Base-by-base conservation (phyloP, 2,113 vertebrate species). In the Formicarius rufipectus region DNA sequence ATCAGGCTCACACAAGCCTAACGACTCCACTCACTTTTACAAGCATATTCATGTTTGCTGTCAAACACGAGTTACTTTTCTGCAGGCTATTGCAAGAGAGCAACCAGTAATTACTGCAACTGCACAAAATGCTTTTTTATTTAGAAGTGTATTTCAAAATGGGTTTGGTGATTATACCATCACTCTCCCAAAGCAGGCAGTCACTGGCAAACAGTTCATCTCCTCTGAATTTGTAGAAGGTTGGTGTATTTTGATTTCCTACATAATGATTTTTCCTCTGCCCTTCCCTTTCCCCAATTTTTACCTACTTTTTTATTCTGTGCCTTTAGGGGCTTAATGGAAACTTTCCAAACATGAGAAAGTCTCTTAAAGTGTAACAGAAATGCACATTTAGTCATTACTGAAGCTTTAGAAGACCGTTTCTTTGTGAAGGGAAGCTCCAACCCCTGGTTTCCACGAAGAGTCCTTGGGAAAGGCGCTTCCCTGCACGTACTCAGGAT, bases 1-100 rank as follows among this genome's bases (percentile, higher is more conserved):
- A 80, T 97, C 93, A 97, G 95, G 96, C 71, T 77, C 53, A 9
- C 90, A 94, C 93, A 97, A 95, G 95, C 89, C 96, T 86, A 69
- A 69, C 39, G 30, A 95, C 90, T 82, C 69, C 86, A 95, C 76
- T 91, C 84, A 82, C 76, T 87, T 96, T 92, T 94, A 95, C 87
- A 91, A 96, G 97, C 93, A 80, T 72, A 79, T 93, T 96, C 95
- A 89, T 93, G 88, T 93, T 93, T 59, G 81, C 96, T 77, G 78
- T 80, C 87, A 96, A 96, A 91, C 19, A 47, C 93, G 89, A 91
- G 21, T 33, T 95, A 89, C 83, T 90, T 89, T 96, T 96, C 97
- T 92, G 82, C 84, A 94, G 96, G 91, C 60, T 66, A 94, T 95
- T 95, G 84, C 95, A 79, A 84, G 94, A 96, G 87, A 94, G 92